phyloP scores from a whole-genome alignment of 2,797 vertebrate genomes.

The Onychomys arenicola region DNA sequence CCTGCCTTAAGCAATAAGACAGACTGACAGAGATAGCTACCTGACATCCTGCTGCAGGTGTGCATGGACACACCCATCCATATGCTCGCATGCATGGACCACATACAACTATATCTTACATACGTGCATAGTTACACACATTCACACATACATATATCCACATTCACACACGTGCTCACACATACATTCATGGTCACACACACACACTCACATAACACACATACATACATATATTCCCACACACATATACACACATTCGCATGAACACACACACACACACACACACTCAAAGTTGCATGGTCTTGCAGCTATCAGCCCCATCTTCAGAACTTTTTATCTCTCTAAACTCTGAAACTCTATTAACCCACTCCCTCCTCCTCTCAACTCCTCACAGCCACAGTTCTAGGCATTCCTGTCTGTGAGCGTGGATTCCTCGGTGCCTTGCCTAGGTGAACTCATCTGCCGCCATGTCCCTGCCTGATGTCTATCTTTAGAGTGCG shows the following conservation, averaged over 20 bases:
- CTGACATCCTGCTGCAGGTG: background rate
- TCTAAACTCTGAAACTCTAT: background rate
- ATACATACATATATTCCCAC: background rate
- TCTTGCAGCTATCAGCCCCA: background rate
- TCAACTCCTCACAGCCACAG: background rate
- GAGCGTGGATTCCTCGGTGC: background rate
- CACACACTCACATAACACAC: background rate
- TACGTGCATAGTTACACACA: background rate
- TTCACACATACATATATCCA: background rate
- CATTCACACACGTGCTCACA: too few relatives aligned
- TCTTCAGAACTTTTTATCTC: background rate
- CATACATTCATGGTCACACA: background rate
- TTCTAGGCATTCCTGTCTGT: background rate
- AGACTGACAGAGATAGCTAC: background rate
- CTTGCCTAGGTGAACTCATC: background rate
- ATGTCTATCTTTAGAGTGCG: rapidly evolving
- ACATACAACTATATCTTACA: background rate
- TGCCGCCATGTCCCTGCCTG: background rate
- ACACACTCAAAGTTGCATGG: rapidly evolving
- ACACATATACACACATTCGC: background rate
- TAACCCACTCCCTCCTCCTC: background rate
- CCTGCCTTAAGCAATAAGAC: background rate
- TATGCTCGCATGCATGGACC: too few relatives aligned
- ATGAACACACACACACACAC: background rate
- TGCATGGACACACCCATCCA: background rate